These are phyloP conservation scores for Orussus abietinus DNA, from an alignment of 1,140 invertebrate genomes.

Conservation along the genomic window DNA sequence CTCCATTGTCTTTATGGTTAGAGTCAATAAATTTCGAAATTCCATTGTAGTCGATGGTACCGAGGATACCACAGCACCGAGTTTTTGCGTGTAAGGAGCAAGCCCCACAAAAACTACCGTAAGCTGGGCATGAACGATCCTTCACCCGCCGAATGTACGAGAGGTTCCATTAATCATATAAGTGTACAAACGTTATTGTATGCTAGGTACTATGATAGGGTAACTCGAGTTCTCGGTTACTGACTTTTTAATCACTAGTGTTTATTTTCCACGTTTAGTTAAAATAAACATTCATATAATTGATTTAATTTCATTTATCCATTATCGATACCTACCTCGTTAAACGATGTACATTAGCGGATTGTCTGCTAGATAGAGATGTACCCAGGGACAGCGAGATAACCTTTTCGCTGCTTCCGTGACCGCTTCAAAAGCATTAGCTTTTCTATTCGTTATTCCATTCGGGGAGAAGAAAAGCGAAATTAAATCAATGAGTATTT, in stretches of 20 bases:
- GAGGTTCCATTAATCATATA: conserved; percentile 18
- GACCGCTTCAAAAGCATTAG: too few relatives aligned
- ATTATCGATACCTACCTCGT: too few relatives aligned
- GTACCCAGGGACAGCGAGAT: too few relatives aligned
- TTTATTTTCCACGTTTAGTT: conserved; percentile 37
- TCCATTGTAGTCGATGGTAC: too few relatives aligned
- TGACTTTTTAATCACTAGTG: conserved; percentile 30
- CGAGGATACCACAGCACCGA: neutral
- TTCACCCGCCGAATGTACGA: conserved; percentile 15
- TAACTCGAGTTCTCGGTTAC: conserved; percentile 17
- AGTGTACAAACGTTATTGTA: conserved; percentile 30
- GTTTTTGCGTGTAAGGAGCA: neutral
- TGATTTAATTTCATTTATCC: too few relatives aligned
- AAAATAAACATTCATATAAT: conserved; percentile 38
- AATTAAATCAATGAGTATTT: conserved; percentile 17
- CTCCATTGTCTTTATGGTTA: too few relatives aligned
- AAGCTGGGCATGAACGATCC: conserved; percentile 18
- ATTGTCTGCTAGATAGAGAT: too few relatives aligned
- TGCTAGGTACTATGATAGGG: conserved; percentile 17
- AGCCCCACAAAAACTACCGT: conserved; percentile 5
- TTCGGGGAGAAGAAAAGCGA: too few relatives aligned
- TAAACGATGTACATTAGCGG: too few relatives aligned
- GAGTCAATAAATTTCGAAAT: neutral
- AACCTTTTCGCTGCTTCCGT: too few relatives aligned
- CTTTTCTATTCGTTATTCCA: too few relatives aligned